Evolutionary conservation across 2,797 vertebrate species (phyloP).

Genomic region (Rhadinocentrus ornatus): DNA sequence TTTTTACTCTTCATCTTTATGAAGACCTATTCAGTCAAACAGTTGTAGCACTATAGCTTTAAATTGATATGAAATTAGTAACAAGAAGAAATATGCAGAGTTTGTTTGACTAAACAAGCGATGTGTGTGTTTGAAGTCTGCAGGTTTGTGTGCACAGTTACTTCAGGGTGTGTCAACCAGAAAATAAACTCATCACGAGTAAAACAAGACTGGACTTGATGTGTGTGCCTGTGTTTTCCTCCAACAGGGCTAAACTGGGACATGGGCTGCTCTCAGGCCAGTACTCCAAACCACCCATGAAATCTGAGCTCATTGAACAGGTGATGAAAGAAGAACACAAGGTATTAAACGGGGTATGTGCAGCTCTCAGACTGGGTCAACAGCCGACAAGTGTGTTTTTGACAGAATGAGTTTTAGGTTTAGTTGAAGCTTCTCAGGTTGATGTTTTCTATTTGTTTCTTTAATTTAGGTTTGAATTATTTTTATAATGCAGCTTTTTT

Average conservation of each 20-base stretch:
- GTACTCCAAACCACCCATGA: slow-evolving; percentile 95
- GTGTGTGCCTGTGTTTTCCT: slow-evolving; percentile 56
- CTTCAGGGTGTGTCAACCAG: not conserved
- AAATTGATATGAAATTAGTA: not conserved
- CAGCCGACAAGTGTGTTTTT: slow-evolving; percentile 54
- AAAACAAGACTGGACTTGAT: slow-evolving; percentile 10
- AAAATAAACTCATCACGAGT: not conserved
- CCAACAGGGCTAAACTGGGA: slow-evolving; percentile 93
- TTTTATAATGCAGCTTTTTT: not conserved
- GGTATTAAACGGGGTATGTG: slow-evolving; percentile 89
- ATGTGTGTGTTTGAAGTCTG: not conserved
- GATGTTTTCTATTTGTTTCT: not conserved
- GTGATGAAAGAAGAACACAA: slow-evolving; percentile 99
- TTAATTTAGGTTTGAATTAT: not conserved
- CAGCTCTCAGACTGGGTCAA: slow-evolving; percentile 66
- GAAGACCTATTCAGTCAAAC: not conserved
- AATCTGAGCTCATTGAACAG: slow-evolving; percentile 99
- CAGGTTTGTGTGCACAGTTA: not conserved
- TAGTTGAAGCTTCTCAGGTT: not conserved
- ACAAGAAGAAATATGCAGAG: not conserved
- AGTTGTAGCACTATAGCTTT: not conserved
- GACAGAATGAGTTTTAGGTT: slow-evolving; percentile 9
- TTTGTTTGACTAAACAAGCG: not conserved
- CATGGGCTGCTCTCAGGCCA: slow-evolving; percentile 97
- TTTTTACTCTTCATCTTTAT: not conserved